Base-by-base conservation (phyloP, 2,797 vertebrate genomes). In the Hippocampus kuda region DNA sequence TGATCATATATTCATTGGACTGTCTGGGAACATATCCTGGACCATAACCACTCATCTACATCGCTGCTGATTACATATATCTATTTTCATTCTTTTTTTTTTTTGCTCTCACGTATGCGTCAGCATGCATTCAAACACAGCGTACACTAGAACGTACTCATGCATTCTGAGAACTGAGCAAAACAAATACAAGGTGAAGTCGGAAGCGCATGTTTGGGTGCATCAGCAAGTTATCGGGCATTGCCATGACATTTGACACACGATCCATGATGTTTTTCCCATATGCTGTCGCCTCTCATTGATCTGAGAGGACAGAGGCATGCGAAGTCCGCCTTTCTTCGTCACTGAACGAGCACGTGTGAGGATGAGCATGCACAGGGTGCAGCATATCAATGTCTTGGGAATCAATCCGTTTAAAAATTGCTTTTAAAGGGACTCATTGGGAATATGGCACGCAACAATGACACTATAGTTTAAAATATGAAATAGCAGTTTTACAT, bases 261-360 rank as follows among this genome's bases (percentile, higher is more conserved):
- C 56, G 70, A 84, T 88, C 59, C 77, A 84, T 82, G 82, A 49
- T 84, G 81, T 80, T 75, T 80, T 75, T 72, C 67, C 68, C 59
- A 11, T 73, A 61, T 69, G 5, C 78, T 69, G 66, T 78, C 70
- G 76, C 73, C 73, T 73, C 76, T 75, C 72, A 72, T 77, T 68
- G 22, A 83, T 76, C 72, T 68, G 53, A 69, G 64, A 51, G 48
- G n/a, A 62, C 27, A 63, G 48, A 69, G 42, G 30, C 41, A 69
- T 24, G 41, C 64, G 9, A 49, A 11, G 44, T 49, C 15, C 3
- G 59, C 59, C 59, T 61, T 34, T 61, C 38, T 61, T 61, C 2
- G 5, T 60, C 27, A 18, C 59, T 10, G 59, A 61, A 20, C 16
- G 30, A 38, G 16, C 59, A 42, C 34, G 42, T n/a, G 61, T 20